These are phyloP conservation scores for Odontocerum albicorne DNA, from an alignment of 2,888 invertebrate species.

Conservation along the genomic window DNA sequence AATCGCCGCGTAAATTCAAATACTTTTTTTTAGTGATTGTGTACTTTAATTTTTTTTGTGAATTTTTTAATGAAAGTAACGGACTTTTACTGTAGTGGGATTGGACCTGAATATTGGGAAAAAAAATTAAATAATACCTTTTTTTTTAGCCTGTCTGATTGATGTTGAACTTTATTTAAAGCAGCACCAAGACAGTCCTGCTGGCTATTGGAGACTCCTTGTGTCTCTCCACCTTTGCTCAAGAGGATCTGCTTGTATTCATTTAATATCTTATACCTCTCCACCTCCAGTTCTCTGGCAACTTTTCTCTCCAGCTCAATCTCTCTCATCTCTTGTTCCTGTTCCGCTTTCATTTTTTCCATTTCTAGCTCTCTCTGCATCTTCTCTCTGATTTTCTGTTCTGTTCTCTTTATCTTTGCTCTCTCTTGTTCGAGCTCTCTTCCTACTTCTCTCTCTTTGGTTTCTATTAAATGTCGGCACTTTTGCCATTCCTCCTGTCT, in stretches of 20 bases:
- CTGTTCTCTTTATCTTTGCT: conserved; percentile 24
- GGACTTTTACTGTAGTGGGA: no score
- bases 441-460: conserved; percentile 21
- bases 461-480: conserved; percentile 19
- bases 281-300: conserved; percentile 36
- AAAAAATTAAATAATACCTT: conserved; percentile 20
- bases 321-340: conserved; percentile 38
- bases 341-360: conserved; percentile 33
- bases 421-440: conserved; percentile 26
- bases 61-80: no score
- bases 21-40: no score
- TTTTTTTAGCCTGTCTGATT: conserved; percentile 27
- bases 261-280: conserved; percentile 37
- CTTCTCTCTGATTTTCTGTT: conserved; percentile 14
- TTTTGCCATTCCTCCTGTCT: conserved; percentile 29
- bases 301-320: conserved; percentile 35
- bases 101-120: no score
- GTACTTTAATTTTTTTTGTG: no score
- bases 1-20: no score
- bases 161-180: conserved; percentile 29
- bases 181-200: conserved; percentile 25
- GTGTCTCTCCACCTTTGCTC: conserved; percentile 3
- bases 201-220: conserved; percentile 19
- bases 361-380: conserved; percentile 34
- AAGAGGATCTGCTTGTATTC: conserved; percentile 34